Evolutionary conservation across 2,888 invertebrate genomes (phyloP).

Genomic region (Cheilosia vernalis): DNA sequence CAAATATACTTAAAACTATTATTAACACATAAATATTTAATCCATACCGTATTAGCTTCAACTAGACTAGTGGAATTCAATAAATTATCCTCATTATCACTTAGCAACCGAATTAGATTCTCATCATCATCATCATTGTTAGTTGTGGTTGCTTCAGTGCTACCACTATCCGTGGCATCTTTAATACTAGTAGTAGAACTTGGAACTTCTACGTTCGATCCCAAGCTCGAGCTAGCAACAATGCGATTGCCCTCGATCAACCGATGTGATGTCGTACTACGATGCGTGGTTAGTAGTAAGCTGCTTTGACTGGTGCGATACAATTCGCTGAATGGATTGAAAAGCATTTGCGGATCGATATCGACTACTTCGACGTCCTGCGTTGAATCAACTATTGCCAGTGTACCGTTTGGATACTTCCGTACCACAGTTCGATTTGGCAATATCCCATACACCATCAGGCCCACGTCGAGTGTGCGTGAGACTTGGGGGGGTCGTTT

Average conservation of each 20-base stretch:
- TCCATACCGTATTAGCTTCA: conserved; percentile 80
- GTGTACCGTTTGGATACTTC: conserved; percentile 91
- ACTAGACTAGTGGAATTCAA: conserved; percentile 72
- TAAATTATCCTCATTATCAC: conserved; percentile 72
- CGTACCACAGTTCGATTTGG: conserved; percentile 91
- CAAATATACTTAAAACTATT: conserved; percentile 11
- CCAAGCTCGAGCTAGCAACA: conserved; percentile 26
- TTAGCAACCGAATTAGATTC: conserved; percentile 67
- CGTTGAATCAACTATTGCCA: conserved; percentile 86
- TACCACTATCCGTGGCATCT: conserved; percentile 47
- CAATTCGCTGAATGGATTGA: conserved; percentile 84
- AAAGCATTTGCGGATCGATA: conserved; percentile 86
- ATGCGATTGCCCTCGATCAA: conserved; percentile 78
- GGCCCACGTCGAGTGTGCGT: conserved; percentile 84
- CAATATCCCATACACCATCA: conserved; percentile 88
- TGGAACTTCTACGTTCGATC: conserved; percentile 49
- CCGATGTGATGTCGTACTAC: conserved; percentile 65
- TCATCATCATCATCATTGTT: conserved; percentile 63
- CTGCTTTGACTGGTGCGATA: conserved; percentile 76
- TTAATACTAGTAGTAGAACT: conserved; percentile 31
- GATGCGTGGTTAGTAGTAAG: conserved; percentile 71
- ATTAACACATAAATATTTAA: conserved; percentile 27
- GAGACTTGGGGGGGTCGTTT: conserved; percentile 86
- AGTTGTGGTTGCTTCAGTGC: conserved; percentile 51
- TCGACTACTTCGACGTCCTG: conserved; percentile 85